These are phyloP conservation scores for Cephus nigrinus DNA, from an alignment of 2,888 invertebrate genomes.

Conservation along the genomic window DNA sequence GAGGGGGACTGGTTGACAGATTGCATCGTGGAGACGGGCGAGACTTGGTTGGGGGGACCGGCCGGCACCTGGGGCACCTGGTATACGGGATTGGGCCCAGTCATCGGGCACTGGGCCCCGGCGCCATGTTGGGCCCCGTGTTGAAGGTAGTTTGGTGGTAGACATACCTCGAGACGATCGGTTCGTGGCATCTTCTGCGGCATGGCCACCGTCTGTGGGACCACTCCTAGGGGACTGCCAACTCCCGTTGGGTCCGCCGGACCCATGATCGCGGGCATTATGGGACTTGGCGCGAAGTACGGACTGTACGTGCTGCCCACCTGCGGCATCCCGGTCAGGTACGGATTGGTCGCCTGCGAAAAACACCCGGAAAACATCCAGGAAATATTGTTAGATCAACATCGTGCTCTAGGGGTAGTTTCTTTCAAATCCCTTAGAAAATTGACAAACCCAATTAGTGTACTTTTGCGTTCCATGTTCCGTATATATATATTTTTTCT, in stretches of 20 bases:
- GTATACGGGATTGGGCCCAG: conserved; percentile 55
- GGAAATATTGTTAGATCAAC: conserved; percentile 23
- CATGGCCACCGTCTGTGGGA: conserved; percentile 86
- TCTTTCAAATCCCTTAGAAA: not conserved
- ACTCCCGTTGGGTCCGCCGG: conserved; percentile 81
- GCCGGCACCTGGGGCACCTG: conserved; percentile 53
- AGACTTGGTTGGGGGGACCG: conserved; percentile 64
- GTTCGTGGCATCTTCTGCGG: conserved; percentile 95
- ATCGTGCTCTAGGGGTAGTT: not conserved
- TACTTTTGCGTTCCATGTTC: conserved; percentile 7
- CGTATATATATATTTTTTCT: not conserved
- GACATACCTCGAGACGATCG: conserved; percentile 95
- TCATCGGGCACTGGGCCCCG: conserved; percentile 61
- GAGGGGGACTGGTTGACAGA: conserved; percentile 63
- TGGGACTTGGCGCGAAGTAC: conserved; percentile 88
- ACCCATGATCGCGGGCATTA: conserved; percentile 91
- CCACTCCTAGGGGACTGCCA: conserved; percentile 85
- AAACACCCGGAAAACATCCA: conserved; percentile 44
- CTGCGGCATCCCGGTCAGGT: conserved; percentile 91
- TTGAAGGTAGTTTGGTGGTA: conserved; percentile 62
- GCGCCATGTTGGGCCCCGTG: conserved; percentile 59
- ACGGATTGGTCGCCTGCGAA: conserved; percentile 88
- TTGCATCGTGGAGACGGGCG: conserved; percentile 65
- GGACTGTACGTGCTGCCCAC: conserved; percentile 91
- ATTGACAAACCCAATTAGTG: conserved; percentile 37